These are phyloP conservation scores for Proctacanthus coquilletti DNA, from an alignment of 1,140 invertebrate species.

Conservation along the genomic window DNA sequence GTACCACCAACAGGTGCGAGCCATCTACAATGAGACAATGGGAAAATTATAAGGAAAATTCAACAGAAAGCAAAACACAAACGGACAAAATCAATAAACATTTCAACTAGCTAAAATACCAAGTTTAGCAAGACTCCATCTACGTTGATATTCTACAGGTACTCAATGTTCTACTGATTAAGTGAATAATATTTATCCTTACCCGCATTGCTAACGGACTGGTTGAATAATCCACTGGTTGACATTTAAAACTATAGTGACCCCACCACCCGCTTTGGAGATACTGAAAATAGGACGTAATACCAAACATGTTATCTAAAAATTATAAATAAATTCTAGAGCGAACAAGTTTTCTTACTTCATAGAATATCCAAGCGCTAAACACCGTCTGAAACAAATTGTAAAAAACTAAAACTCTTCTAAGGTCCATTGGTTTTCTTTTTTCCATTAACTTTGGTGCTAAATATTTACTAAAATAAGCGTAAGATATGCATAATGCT, in stretches of 20 bases:
- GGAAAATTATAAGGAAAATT: conserved; percentile 12
- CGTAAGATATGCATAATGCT: conserved; percentile 66
- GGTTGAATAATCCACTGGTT: conserved; percentile 82
- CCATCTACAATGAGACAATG: conserved; percentile 48
- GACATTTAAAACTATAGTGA: conserved; percentile 81
- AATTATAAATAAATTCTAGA: conserved; percentile 2
- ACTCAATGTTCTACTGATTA: neutral
- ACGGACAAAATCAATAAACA: too few relatives aligned
- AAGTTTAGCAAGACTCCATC: too few relatives aligned
- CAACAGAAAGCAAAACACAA: neutral
- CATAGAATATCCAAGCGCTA: conserved; percentile 83
- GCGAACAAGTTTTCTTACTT: conserved; percentile 40
- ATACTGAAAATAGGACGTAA: conserved; percentile 42
- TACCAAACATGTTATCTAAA: conserved; percentile 1
- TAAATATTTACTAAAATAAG: conserved; percentile 65
- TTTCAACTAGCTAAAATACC: too few relatives aligned
- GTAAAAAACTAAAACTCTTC: conserved; percentile 67
- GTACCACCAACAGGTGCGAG: conserved; percentile 89
- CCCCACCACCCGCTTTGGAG: conserved; percentile 73
- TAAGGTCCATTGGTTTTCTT: conserved; percentile 72
- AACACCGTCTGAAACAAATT: conserved; percentile 80
- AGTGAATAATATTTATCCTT: conserved; percentile 29
- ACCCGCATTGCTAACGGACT: conserved; percentile 71
- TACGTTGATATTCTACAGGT: neutral
- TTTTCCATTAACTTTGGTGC: conserved; percentile 83